These are phyloP conservation scores for Caenorhabditis panamensis DNA, from an alignment of 2,888 invertebrate species.

Conservation along the genomic window DNA sequence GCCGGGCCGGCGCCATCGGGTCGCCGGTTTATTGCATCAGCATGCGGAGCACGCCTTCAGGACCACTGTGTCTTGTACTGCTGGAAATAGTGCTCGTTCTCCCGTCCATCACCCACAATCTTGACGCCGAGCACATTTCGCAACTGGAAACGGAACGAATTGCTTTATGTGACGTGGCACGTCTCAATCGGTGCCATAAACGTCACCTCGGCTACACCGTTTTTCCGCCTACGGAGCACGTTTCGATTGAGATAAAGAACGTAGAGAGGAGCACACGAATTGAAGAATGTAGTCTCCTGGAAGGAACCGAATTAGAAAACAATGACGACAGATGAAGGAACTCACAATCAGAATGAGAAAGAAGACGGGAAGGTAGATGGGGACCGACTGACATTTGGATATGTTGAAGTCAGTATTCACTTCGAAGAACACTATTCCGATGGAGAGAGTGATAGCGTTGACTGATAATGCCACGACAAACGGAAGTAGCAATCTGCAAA, in stretches of 20 bases:
- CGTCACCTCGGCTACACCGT: slow-evolving; percentile 27
- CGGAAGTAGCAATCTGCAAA: slow-evolving; percentile 41
- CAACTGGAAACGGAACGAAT: background rate
- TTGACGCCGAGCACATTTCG: slow-evolving; percentile 21
- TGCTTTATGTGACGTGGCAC: too few relatives aligned
- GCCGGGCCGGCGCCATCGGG: slow-evolving; percentile 37
- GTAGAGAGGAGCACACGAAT: slow-evolving; percentile 38
- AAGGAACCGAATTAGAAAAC: slow-evolving; percentile 1
- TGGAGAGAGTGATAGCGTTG: slow-evolving; percentile 17
- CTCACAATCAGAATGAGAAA: slow-evolving; percentile 25
- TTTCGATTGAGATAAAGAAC: slow-evolving; percentile 27
- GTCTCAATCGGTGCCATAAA: too few relatives aligned
- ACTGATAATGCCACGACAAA: slow-evolving; percentile 18
- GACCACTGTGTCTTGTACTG: slow-evolving; percentile 47
- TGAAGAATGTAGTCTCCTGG: slow-evolving; percentile 40
- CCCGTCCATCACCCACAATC: slow-evolving; percentile 22
- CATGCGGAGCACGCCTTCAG: slow-evolving; percentile 28
- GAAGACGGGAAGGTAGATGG: slow-evolving; percentile 39
- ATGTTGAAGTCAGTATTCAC: slow-evolving; percentile 32
- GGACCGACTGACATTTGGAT: slow-evolving; percentile 17
- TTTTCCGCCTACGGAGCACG: slow-evolving; percentile 8
- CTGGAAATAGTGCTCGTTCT: slow-evolving; percentile 48
- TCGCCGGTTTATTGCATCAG: background rate
- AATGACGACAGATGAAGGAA: too few relatives aligned
- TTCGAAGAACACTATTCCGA: slow-evolving; percentile 28